phyloP scores from a whole-genome alignment of 2,113 vertebrate species.

The Perognathus longimembris region DNA sequence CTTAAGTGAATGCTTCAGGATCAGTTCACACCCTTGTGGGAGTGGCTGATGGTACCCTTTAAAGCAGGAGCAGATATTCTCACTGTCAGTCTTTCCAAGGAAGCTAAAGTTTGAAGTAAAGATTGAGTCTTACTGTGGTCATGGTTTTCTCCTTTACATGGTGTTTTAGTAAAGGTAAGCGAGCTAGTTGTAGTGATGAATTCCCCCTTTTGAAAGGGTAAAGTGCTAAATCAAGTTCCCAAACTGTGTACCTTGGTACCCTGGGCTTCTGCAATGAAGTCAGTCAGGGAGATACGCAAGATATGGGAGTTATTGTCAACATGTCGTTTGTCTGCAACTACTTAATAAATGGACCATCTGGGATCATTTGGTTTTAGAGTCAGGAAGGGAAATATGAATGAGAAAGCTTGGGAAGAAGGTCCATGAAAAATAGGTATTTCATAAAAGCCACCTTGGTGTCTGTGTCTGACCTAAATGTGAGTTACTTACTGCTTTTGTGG shows the following conservation, averaged over 20 bases:
- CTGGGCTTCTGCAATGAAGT: neutral
- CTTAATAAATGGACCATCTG: constrained; percentile 38
- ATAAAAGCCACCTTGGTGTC: neutral
- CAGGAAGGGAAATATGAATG: neutral
- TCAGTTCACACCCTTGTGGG: neutral
- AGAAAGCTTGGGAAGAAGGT: neutral
- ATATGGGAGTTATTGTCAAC: neutral
- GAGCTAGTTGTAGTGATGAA: neutral
- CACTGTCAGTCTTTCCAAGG: neutral
- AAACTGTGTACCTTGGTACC: neutral
- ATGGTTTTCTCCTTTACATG: neutral
- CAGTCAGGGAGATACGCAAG: too few species aligned
- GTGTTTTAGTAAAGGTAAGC: neutral
- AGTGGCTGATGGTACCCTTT: neutral
- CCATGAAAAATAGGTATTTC: neutral
- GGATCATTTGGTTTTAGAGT: neutral
- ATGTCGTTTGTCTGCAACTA: neutral
- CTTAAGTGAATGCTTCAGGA: neutral
- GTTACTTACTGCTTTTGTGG: constrained; percentile 2
- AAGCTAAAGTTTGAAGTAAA: neutral
- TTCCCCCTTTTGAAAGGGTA: neutral
- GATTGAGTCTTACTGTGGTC: neutral
- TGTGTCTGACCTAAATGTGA: neutral
- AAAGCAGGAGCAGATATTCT: neutral
- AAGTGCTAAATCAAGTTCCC: neutral